These are phyloP conservation scores for Corynorhinus townsendii DNA, from an alignment of 2,113 vertebrate genomes.

Conservation along the genomic window DNA sequence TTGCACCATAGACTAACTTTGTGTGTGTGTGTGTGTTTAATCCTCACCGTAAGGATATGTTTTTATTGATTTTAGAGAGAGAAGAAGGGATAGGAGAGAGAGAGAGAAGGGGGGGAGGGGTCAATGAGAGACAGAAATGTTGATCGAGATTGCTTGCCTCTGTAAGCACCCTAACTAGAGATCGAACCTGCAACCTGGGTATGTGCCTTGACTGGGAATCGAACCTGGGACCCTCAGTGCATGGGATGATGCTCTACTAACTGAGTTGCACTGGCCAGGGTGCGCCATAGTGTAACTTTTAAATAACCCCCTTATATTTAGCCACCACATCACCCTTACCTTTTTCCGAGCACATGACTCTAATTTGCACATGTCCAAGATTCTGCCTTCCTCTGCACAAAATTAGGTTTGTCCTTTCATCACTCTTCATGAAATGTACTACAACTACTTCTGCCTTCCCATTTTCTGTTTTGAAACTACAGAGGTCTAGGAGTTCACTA, in stretches of 20 bases:
- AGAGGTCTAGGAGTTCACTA: neutral
- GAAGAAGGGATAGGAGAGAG: too few relatives aligned
- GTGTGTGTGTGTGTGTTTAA: neutral
- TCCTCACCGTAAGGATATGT: neutral
- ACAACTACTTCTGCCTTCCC: neutral
- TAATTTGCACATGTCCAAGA: accelerated
- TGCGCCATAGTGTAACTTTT: neutral
- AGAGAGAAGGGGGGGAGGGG: too few relatives aligned
- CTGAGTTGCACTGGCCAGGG: neutral
- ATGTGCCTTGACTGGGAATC: neutral
- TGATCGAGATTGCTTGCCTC: too few relatives aligned
- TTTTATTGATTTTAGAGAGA: neutral
- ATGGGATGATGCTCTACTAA: neutral
- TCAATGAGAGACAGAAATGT: too few relatives aligned
- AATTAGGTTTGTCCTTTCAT: neutral
- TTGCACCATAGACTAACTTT: neutral
- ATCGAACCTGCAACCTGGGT: too few relatives aligned
- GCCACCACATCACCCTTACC: neutral
- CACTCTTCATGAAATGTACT: neutral
- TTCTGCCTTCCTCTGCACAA: neutral
- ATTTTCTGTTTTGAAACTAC: neutral
- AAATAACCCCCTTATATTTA: neutral
- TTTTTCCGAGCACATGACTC: neutral
- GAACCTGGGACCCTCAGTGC: neutral
- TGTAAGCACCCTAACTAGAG: too few relatives aligned